Percentiles rank a stretch among this genome's conserved stretches.
Conservation (phyloP, 1,140 invertebrate genomes). For the Pollicipes pollicipes region DNA sequence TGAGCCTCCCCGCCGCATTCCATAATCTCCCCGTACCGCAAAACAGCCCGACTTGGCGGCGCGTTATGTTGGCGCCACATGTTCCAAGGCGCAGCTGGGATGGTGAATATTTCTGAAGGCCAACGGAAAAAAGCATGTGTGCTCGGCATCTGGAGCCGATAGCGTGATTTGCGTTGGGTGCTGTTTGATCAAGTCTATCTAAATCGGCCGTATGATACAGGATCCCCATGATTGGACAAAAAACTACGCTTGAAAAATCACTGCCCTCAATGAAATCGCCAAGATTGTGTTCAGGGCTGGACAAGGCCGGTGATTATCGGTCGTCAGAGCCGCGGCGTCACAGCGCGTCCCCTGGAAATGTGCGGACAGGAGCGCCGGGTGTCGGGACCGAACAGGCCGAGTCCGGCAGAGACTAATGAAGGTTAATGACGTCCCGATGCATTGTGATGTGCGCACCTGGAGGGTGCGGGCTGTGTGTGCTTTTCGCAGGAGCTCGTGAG, state of each 20-base stretch:
- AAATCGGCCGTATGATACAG: neutral
- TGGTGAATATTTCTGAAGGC: neutral
- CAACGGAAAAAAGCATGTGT: neutral
- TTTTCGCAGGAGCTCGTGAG: too few species aligned
- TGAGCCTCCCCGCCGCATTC: neutral
- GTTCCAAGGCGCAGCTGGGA: neutral
- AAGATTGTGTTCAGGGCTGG: neutral
- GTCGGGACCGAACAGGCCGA: too few species aligned
- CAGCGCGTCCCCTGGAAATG: too few species aligned
- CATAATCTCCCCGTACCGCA: neutral
- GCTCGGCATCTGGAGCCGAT: neutral
- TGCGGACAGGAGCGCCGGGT: too few species aligned
- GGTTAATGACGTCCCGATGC: too few species aligned
- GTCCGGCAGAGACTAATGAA: too few species aligned
- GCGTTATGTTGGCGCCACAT: neutral
- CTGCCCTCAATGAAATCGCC: neutral
- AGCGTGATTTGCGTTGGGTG: neutral
- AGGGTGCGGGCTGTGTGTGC: too few species aligned
- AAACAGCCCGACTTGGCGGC: neutral
- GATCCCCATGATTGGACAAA: neutral
- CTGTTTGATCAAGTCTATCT: neutral
- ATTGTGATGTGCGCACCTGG: too few species aligned
- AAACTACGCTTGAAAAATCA: neutral
- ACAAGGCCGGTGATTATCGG: too few species aligned
- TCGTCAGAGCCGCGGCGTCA: too few species aligned